Base-by-base conservation (phyloP, 2,888 invertebrate species). In the Stenurella melanura region DNA sequence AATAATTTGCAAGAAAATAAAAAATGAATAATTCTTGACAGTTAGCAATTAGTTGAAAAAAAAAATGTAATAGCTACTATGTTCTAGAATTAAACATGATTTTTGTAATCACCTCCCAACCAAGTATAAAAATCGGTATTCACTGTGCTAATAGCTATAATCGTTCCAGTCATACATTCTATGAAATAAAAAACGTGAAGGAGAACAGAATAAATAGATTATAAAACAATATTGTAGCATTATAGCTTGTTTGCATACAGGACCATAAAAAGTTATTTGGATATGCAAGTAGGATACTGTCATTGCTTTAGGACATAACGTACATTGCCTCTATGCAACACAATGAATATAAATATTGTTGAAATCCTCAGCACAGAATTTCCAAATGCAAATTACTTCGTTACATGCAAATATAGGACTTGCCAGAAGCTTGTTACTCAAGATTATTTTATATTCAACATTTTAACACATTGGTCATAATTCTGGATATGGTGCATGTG, bases 331-430 rank as follows among this genome's bases (percentile, higher is more conserved):
- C 60, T 38, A 57, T 58, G 72, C 67, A 61, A 56, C 54, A 34
- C 69, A 30, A 69, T 58, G 69, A 58, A 26, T 38, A 18, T 3
- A 63, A 76, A 76, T 74, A 74, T 77, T 76, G 74, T 74, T 74
- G 68, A 73, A 73, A 78, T 77, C 76, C 76, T 67, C 64, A 26
- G 64, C 73, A 71, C 63, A 75, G 70, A 73, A 77, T 80, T 80
- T 76, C 73, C 78, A 80, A 78, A 81, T 81, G 81, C 78, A 81
- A 81, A 81, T 81, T 68, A 75, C 74, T 80, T 80, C 71, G 78
- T 75, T 79, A 80, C 78, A 79, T 80, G 80, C 78, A 79, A 80
- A 80, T 77, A 76, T 78, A 73, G 74, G 71, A 79, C 69, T 72
- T 69, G 76, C 54, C 66, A 73, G 17, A 77, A 74, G 64, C 70